These are phyloP conservation scores for Maconellicoccus hirsutus DNA, from an alignment of 1,140 invertebrate genomes.

Conservation along the genomic window DNA sequence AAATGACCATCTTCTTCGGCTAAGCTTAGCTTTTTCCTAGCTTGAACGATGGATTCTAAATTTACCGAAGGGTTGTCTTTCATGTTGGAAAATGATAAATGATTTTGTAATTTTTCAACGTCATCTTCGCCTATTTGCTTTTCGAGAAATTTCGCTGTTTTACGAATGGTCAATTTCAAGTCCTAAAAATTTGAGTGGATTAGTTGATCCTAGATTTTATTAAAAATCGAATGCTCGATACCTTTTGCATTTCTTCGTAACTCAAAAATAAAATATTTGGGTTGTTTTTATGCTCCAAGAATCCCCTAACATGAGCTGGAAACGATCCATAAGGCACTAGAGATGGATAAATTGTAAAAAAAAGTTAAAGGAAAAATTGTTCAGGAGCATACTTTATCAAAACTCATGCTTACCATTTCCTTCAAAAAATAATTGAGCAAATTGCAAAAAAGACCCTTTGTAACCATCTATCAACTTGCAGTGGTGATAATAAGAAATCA, in stretches of 20 bases:
- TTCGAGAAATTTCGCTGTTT: constrained; percentile 60
- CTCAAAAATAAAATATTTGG: constrained; percentile 38
- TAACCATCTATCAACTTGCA: too few relatives aligned
- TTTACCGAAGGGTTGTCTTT: constrained; percentile 63
- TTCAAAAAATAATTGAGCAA: too few relatives aligned
- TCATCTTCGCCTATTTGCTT: constrained; percentile 53
- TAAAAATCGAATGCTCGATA: too few relatives aligned
- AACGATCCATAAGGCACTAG: constrained; percentile 33
- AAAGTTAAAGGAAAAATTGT: too few relatives aligned
- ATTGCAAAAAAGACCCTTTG: too few relatives aligned
- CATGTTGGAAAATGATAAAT: constrained; percentile 54
- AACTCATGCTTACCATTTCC: too few relatives aligned
- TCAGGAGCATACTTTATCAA: too few relatives aligned
- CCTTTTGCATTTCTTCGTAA: constrained; percentile 39
- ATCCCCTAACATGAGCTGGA: constrained; percentile 32
- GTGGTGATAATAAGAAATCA: too few relatives aligned
- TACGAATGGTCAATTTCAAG: constrained; percentile 46
- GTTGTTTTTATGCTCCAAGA: constrained; percentile 34
- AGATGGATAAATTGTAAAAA: too few relatives aligned
- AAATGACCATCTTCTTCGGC: constrained; percentile 46
- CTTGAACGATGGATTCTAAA: constrained; percentile 33
- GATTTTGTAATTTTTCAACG: constrained; percentile 49
- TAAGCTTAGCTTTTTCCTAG: constrained; percentile 37
- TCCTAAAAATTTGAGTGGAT: constrained; percentile 36
- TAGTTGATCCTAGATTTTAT: neutral